Base-by-base conservation (phyloP, 2,113 vertebrate genomes). In the Dascyllus trimaculatus region DNA sequence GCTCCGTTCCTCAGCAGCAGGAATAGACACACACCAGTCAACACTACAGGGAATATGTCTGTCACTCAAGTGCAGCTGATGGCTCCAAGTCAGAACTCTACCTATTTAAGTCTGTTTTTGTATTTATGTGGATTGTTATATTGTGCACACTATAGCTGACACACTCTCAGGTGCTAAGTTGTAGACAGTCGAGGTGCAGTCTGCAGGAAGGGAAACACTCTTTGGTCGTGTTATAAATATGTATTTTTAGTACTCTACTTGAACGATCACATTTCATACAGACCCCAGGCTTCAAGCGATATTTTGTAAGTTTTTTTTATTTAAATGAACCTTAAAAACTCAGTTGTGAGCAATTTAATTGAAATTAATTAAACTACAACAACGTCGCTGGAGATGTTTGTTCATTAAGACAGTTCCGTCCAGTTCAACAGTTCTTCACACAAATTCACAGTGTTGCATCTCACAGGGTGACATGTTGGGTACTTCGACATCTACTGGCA, bases 101-200 rank as follows among this genome's bases (percentile, higher is more conserved):
- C 38, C 61, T 85, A 87, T 89, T 89, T 88, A 85, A 86, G 64
- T 84, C 48, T 63, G 61, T 84, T 81, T 88, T 82, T 87, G 61
- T 85, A 85, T 90, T 88, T 85, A 91, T 89, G 57, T 71, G 54
- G 63, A 48, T 66, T 80, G 64, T 78, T 66, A 13, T 71, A 22
- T 71, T 62, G 46, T 75, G 78, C 51, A 65, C 22, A 17, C 1
- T 52, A 24, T 25, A 67, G 54, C n/a, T 29, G 52, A 35, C 56
- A 64, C 51, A 32, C 15, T 5, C 60, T 72, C 76, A 56, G 9
- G 53, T 38, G 0, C 53, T 48, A 43, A 43, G 18, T 43, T 54
- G 68, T 70, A 19, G 67, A 76, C 57, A 4, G 57, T 54, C 19
- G 25, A 25, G 38, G 35, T 11, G 21, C 65, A 22, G 56, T 86